phyloP scores from a whole-genome alignment of 2,113 vertebrate species.

The Protobothrops flavoviridis region DNA sequence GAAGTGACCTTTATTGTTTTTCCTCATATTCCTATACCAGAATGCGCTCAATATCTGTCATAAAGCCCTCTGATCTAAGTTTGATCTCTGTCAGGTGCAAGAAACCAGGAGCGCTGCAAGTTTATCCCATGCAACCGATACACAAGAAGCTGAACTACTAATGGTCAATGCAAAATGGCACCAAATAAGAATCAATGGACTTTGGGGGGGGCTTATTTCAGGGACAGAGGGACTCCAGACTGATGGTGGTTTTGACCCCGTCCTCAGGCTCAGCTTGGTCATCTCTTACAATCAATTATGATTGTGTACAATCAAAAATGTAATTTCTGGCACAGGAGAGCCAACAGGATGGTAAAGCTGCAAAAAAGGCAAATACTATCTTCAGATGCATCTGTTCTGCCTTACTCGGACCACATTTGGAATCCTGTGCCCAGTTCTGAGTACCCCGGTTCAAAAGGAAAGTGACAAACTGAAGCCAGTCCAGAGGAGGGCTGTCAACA shows the following conservation, averaged over 20 bases:
- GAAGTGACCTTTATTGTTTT: neutral
- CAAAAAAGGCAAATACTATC: neutral
- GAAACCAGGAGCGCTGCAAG: neutral
- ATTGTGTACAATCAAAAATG: neutral
- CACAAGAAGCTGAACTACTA: too few relatives aligned
- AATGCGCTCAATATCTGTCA: too few relatives aligned
- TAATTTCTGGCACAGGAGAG: neutral
- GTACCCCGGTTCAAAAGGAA: neutral
- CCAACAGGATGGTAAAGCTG: neutral
- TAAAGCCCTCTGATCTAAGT: too few relatives aligned
- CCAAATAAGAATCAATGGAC: too few relatives aligned
- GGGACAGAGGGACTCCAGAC: too few relatives aligned
- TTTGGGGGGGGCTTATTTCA: neutral
- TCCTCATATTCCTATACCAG: too few relatives aligned
- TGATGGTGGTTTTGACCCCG: neutral
- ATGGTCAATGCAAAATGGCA: too few relatives aligned
- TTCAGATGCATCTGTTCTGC: neutral
- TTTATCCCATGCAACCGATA: neutral
- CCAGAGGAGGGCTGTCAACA: neutral
- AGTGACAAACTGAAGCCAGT: neutral
- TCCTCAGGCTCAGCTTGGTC: neutral
- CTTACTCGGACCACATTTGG: neutral
- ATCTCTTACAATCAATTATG: neutral
- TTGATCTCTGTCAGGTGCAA: neutral
- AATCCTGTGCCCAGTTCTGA: neutral